Conservation (phyloP, 2,113 vertebrate genomes). For the Oryzias javanicus region DNA sequence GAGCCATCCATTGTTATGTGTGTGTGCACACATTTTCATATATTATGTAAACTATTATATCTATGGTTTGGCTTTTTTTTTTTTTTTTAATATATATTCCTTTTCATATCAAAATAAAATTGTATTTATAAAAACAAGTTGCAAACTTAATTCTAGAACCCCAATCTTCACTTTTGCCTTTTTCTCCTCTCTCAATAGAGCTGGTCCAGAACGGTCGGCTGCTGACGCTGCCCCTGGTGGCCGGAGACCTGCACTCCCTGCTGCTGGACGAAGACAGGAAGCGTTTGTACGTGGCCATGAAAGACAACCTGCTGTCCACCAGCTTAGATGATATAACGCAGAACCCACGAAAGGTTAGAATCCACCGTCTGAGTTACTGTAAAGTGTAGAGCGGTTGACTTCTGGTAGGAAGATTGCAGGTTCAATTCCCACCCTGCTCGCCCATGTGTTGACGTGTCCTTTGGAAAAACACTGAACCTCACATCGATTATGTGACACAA, state of each 20-base stretch:
- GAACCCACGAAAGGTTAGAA: conserved; percentile 74
- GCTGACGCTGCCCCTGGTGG: conserved; percentile 70
- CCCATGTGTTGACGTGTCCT: too few species aligned
- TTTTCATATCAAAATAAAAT: too few species aligned
- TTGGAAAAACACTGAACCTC: too few species aligned
- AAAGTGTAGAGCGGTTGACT: too few species aligned
- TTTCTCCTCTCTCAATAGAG: conserved; percentile 52
- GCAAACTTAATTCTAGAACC: not conserved
- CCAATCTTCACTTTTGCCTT: not conserved
- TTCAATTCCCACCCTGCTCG: too few species aligned
- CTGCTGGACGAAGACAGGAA: conserved; percentile 75
- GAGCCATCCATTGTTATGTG: not conserved
- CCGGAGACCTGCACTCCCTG: conserved; percentile 76
- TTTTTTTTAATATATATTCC: too few species aligned
- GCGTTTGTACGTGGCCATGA: conserved; percentile 79
- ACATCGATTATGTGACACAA: too few species aligned
- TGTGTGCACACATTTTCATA: not conserved
- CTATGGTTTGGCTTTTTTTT: too few species aligned
- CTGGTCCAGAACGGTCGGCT: conserved; percentile 76
- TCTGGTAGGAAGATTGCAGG: too few species aligned
- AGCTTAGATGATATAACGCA: conserved; percentile 81
- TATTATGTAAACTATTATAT: too few species aligned
- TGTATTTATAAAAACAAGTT: not conserved
- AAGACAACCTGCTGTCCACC: conserved; percentile 77
- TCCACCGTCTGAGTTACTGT: too few species aligned